Conservation (phyloP, 1,140 invertebrate genomes). For the Pantala flavescens region DNA sequence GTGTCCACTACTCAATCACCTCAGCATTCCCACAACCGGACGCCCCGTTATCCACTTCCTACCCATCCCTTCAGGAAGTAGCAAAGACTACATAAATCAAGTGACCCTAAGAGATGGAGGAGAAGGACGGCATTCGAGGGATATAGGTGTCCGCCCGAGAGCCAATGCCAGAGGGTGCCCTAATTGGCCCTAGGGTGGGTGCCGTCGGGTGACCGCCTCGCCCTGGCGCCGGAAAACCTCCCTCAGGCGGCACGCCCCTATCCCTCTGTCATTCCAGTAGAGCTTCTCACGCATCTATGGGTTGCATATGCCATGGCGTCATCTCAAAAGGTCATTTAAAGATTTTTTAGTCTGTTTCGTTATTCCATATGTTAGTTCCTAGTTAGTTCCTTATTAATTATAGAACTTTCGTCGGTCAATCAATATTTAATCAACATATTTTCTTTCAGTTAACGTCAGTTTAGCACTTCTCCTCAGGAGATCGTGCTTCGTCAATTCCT, state of each 20-base stretch:
- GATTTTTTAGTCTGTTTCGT: no score
- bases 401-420: no score
- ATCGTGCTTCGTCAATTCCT: no score
- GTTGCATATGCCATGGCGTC: no score
- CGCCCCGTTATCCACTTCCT: not conserved
- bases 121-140: not conserved
- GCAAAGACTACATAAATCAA: constrained; percentile 10
- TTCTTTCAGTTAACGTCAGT: no score
- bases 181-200: not conserved
- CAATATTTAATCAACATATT: no score
- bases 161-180: constrained; percentile 1
- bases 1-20: not conserved
- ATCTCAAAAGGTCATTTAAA: no score
- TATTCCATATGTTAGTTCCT: no score
- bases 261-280: not conserved
- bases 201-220: not conserved
- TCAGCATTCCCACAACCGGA: not conserved
- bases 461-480: no score
- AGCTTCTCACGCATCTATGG: not conserved
- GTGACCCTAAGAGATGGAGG: not conserved
- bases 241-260: not conserved
- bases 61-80: not conserved
- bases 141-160: constrained; percentile 3
- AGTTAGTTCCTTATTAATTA: no score
- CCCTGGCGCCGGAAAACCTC: constrained; percentile 1